Evolutionary conservation across 2,113 vertebrate genomes (phyloP).

Genomic region (Alethe castanea): DNA sequence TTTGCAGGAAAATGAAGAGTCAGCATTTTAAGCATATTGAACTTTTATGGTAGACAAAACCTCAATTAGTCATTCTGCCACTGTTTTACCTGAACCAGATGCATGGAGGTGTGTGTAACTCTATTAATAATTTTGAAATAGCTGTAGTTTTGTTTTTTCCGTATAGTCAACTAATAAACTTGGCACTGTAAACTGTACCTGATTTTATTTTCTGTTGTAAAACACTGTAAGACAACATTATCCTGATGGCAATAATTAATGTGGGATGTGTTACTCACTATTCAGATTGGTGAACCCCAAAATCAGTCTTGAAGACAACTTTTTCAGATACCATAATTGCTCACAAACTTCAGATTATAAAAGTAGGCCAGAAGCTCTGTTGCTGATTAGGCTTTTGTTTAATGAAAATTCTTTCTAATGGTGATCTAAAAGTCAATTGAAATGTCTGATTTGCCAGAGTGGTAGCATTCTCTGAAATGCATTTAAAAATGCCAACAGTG

Average conservation of each 20-base stretch:
- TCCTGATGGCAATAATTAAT: background rate
- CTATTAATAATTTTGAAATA: constrained; percentile 38
- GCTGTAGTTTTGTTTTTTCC: background rate
- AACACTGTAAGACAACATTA: background rate
- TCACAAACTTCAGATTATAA: background rate
- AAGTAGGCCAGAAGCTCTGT: background rate
- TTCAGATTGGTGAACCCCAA: background rate
- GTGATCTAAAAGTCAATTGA: background rate
- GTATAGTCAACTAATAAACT: background rate
- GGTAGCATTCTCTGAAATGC: background rate
- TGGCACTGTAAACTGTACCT: background rate
- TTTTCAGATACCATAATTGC: background rate
- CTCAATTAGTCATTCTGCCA: constrained; percentile 23
- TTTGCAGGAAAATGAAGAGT: background rate
- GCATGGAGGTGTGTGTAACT: background rate
- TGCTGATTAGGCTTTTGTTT: background rate
- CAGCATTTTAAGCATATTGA: constrained; percentile 1
- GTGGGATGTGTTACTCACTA: background rate
- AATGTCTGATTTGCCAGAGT: background rate
- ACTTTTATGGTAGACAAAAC: constrained; percentile 22
- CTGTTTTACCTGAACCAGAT: background rate
- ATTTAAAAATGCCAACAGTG: background rate
- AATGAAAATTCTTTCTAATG: background rate
- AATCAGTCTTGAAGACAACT: background rate
- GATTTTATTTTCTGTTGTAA: background rate